These are phyloP conservation scores for Clanis bilineata DNA, from an alignment of 2,888 invertebrate species.

Conservation along the genomic window DNA sequence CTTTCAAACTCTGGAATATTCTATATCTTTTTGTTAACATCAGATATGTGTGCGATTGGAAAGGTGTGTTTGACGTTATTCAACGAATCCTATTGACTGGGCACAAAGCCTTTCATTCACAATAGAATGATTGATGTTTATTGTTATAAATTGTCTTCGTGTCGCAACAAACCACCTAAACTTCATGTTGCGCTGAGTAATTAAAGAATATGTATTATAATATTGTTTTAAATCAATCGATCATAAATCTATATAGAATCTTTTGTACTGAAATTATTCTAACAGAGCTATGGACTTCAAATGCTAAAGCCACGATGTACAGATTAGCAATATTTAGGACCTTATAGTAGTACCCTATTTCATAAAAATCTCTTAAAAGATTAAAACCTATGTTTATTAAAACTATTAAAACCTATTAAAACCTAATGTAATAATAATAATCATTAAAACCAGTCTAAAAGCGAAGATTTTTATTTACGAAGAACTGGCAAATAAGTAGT, in stretches of 20 bases:
- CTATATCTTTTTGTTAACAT: background rate
- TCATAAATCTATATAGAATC: background rate
- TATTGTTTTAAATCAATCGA: background rate
- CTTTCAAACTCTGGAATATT: background rate
- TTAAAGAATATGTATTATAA: conserved; percentile 15
- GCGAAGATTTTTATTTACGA: no score
- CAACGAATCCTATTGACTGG: conserved; percentile 20
- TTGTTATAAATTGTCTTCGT: conserved; percentile 14
- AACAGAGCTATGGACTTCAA: background rate
- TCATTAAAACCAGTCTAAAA: no score
- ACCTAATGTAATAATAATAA: no score
- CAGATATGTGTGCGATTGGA: conserved; percentile 2
- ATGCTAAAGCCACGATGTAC: background rate
- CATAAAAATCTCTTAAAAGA: no score
- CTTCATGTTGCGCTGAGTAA: conserved; percentile 19
- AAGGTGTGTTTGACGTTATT: conserved; percentile 18
- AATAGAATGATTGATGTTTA: conserved; percentile 23
- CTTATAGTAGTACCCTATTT: no score
- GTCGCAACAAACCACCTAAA: conserved; percentile 18
- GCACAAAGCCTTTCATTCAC: conserved; percentile 19
- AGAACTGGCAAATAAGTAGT: no score
- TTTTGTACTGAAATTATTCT: background rate
- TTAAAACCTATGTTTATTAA: no score
- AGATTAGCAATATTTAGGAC: no score
- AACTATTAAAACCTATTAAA: no score